A percentile compares a stretch with the other conserved stretches of the same genome.
Evolutionary conservation across 2,113 vertebrate species (phyloP).

Genomic region (Galeopterus variegatus): DNA sequence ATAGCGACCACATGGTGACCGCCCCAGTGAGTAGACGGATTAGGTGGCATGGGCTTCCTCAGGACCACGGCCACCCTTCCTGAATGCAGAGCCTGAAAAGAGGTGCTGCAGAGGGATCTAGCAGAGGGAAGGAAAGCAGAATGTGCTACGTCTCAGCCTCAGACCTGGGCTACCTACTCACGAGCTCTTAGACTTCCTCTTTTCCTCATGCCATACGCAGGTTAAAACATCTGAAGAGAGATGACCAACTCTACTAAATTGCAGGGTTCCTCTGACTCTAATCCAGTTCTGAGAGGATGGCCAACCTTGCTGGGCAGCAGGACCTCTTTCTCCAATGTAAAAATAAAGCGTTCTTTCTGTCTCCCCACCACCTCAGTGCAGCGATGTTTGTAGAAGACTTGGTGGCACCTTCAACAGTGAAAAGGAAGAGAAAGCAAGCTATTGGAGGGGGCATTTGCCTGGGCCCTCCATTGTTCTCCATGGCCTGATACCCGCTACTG

Average conservation of each 20-base stretch:
- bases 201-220: not conserved
- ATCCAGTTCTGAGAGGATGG: not conserved
- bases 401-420: not conserved
- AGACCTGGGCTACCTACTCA: not conserved
- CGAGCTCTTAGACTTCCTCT: not conserved
- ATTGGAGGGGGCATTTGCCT: not conserved
- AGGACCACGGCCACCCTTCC: fast-evolving
- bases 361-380: not conserved
- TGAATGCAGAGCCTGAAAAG: not conserved
- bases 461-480: not conserved
- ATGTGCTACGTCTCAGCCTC: not conserved
- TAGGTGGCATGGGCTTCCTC: not conserved
- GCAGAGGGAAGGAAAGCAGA: not conserved
- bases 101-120: not conserved
- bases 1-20: not conserved
- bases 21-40: not conserved
- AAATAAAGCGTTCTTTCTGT: not conserved
- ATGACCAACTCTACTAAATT: not conserved
- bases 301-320: not conserved
- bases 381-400: not conserved
- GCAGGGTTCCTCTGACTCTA: not conserved
- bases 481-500: not conserved
- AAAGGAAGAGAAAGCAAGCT: not conserved
- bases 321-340: not conserved
- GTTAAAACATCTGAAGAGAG: not conserved